Base-by-base conservation (phyloP, 92 coral and sea anemone species). In the Micromussa lordhowensis region DNA sequence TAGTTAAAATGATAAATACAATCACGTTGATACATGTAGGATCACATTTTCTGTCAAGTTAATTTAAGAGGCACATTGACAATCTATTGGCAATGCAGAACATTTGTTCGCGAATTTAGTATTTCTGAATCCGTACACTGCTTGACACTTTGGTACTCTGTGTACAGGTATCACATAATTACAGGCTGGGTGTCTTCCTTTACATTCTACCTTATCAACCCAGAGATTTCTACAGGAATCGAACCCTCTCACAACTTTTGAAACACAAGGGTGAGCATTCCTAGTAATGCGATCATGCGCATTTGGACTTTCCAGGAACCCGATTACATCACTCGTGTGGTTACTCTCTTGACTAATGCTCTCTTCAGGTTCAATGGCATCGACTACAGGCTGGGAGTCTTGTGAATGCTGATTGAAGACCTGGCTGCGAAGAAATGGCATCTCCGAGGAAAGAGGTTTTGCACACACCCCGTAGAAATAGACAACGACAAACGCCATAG, bases 201-300 rank as follows among this genome's bases (percentile, higher is more conserved):
- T 6, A 69, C 78, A 68, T 3, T 68, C 61, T 12, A 82, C 77
- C 17, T 31, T 8, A 3, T 29, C 19, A 11, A 82, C 86, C 30
- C 5, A 26, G 7, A 13, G 26, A 15, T 40, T 68, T 68, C 85
- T 68, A 28, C 85, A 82, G 6, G 24, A 17, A 66, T 82, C 85
- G 24, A 12, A 44, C 75, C 14, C 12, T 17, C 44, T 38, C 64
- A 38, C 77, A 1, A 24, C 1, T 48, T 38, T 26, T 40, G 58
- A 24, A 68, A 82, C 17, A 63, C 64, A 82, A 2, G 26, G 11
- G 59, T 36, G 36, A 24, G 34, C 64, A 34, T 68, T 57, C 21
- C 86, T 82, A 44, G 78, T 30, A 15, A 77, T 82, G n/a, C 86
- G 77, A 28, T 82, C 49, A 31, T 49, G 61, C 59, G 77, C 86